A percentile compares a stretch with the other conserved stretches of the same genome.
phyloP scores from a whole-genome alignment of 2,888 invertebrate genomes.

The Drosophila siamana region DNA sequence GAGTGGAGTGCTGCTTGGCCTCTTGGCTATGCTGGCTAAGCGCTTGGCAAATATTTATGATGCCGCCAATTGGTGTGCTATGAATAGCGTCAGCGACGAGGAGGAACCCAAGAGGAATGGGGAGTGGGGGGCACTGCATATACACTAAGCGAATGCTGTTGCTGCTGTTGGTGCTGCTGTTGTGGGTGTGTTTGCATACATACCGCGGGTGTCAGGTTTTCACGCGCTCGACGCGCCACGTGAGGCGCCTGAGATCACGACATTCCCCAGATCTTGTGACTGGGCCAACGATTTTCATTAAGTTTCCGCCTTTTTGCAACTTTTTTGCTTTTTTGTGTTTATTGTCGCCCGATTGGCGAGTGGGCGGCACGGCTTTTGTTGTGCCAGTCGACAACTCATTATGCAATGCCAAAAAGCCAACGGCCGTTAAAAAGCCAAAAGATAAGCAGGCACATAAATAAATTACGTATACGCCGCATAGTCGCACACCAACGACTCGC shows the following conservation, averaged over 20 bases:
- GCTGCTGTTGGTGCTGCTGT: neutral
- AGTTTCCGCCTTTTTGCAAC: neutral
- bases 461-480: constrained; percentile 58
- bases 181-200: constrained; percentile 10
- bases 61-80: constrained; percentile 32
- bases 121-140: neutral
- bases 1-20: constrained; percentile 15
- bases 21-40: constrained; percentile 49
- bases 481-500: neutral
- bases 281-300: constrained; percentile 28
- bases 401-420: constrained; percentile 50
- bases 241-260: constrained; percentile 36
- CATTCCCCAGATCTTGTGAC: constrained; percentile 49
- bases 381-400: constrained; percentile 25
- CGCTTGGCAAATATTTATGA: constrained; percentile 58
- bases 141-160: neutral
- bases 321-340: constrained; percentile 1
- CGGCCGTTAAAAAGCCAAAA: constrained; percentile 29
- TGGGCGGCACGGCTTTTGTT: constrained; percentile 6
- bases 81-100: neutral
- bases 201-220: constrained; percentile 21
- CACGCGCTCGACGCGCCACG: constrained; percentile 25
- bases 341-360: neutral
- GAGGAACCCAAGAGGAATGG: neutral
- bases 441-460: constrained; percentile 48